A percentile compares a stretch with the other conserved stretches of the same genome.
Evolutionary conservation across 2,797 vertebrate species (phyloP).

Genomic region (Phrynocephalus forsythii): DNA sequence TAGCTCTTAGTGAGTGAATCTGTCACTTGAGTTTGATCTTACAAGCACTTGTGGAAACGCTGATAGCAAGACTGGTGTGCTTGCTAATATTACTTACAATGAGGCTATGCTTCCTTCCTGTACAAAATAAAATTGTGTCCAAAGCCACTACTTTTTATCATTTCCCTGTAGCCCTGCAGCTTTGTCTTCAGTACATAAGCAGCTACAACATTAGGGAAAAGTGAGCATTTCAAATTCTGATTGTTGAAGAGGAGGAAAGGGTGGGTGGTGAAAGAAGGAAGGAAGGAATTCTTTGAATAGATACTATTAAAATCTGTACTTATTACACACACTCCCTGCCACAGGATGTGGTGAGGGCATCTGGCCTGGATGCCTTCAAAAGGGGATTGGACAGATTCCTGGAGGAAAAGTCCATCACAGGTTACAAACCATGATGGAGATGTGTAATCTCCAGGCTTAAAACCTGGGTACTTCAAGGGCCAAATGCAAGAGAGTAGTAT

Average conservation of each 20-base stretch:
- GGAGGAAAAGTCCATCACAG: no score
- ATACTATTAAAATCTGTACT: no score
- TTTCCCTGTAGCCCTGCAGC: background rate
- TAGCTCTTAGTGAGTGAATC: slow-evolving; percentile 42
- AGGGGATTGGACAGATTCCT: no score
- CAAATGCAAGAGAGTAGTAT: no score
- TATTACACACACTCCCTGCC: no score
- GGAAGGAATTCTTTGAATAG: no score
- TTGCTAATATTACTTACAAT: background rate
- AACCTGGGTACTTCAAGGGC: no score
- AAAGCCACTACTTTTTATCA: background rate
- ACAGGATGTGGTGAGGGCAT: no score
- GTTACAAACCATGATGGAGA: no score
- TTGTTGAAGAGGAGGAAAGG: background rate
- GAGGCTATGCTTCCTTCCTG: background rate
- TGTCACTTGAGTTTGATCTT: background rate
- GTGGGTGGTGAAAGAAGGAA: background rate
- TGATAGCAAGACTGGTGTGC: background rate
- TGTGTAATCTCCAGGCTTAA: no score
- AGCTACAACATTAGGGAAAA: background rate
- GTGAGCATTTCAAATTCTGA: background rate
- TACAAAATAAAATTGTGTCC: background rate
- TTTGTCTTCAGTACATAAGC: background rate
- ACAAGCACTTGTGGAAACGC: background rate
- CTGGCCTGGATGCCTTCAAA: no score